These are phyloP conservation scores for Denticeps clupeoides DNA, from an alignment of 2,797 vertebrate species.

Conservation along the genomic window DNA sequence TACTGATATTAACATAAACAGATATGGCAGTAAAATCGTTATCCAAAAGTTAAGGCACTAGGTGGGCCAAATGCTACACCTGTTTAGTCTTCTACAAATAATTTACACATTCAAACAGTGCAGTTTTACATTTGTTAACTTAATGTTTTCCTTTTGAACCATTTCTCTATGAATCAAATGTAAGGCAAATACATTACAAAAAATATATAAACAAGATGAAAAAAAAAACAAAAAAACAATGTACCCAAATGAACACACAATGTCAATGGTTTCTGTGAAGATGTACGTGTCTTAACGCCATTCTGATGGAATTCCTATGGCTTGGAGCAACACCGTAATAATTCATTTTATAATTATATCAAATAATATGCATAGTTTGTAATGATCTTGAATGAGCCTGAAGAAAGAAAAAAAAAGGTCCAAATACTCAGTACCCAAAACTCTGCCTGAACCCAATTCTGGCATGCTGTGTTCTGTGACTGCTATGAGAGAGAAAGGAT, in stretches of 20 bases:
- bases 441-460: constrained; percentile 53
- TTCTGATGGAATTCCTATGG: constrained; percentile 81
- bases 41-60: constrained; percentile 93
- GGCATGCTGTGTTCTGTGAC: constrained; percentile 13
- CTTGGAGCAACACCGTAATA: constrained; percentile 75
- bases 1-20: constrained; percentile 56
- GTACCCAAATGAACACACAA: constrained; percentile 72
- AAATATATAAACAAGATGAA: constrained; percentile 43
- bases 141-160: constrained; percentile 81
- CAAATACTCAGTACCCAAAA: constrained; percentile 59
- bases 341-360: constrained; percentile 66
- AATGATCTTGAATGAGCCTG: constrained; percentile 67
- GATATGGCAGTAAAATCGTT: constrained; percentile 85
- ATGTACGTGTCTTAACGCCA: constrained; percentile 80
- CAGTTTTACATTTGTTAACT: constrained; percentile 97
- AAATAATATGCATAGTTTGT: constrained; percentile 93
- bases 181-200: constrained; percentile 94
- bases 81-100: constrained; percentile 96
- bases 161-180: constrained; percentile 73
- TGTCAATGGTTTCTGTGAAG: constrained; percentile 58
- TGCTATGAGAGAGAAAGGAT: constrained; percentile 48
- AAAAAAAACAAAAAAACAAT: constrained; percentile 57
- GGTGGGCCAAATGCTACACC: constrained; percentile 79
- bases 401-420: constrained; percentile 45
- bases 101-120: constrained; percentile 99